Conservation (phyloP, 1,140 invertebrate genomes). For the Saxidomus purpurata region DNA sequence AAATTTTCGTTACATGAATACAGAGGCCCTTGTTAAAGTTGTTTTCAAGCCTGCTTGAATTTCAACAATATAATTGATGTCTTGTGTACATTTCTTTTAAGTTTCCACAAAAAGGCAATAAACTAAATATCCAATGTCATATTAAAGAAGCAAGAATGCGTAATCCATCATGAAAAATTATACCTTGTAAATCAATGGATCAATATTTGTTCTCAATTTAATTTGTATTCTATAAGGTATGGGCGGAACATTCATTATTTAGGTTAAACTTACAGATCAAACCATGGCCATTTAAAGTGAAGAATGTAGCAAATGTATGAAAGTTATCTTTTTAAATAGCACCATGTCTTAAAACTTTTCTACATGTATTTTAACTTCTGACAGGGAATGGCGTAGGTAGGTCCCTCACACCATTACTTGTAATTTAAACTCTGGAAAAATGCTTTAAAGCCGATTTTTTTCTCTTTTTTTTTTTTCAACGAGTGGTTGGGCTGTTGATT, state of each 20-base stretch:
- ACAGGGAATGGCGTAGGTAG: too few species aligned
- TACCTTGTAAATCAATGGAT: background rate
- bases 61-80: background rate
- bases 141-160: background rate
- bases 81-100: slow-evolving; percentile 10
- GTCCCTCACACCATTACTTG: too few species aligned
- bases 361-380: too few species aligned
- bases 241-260: background rate
- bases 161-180: background rate
- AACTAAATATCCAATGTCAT: background rate
- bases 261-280: background rate
- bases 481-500: too few species aligned
- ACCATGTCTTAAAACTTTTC: too few species aligned
- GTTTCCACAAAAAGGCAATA: background rate
- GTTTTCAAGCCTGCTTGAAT: background rate
- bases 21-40: background rate
- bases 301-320: slow-evolving; percentile 21
- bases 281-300: background rate
- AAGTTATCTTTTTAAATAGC: too few species aligned
- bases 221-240: background rate
- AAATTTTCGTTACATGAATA: background rate
- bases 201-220: slow-evolving; percentile 13
- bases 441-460: too few species aligned
- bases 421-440: too few species aligned
- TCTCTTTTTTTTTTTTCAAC: too few species aligned